Conservation (phyloP, 2,797 vertebrate species). For the Peromyscus aztecus region DNA sequence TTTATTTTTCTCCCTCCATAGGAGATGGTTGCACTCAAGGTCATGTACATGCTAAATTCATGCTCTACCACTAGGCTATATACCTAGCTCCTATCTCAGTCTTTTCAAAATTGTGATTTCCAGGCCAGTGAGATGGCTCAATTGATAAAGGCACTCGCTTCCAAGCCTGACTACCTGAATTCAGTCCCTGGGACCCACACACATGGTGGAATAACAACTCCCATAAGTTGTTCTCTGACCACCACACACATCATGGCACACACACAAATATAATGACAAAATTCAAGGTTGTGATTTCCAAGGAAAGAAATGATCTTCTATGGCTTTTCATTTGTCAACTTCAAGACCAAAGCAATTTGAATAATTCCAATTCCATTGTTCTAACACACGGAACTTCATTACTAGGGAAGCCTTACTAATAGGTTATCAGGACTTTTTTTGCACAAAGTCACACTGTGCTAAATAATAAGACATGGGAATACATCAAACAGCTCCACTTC, state of each 20-base stretch:
- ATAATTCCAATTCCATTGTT: conserved; percentile 77
- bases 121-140: background rate
- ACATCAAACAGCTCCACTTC: conserved; percentile 82
- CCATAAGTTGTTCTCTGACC: background rate
- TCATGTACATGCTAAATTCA: background rate
- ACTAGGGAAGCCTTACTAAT: conserved; percentile 75
- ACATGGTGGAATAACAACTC: background rate
- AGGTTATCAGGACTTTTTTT: conserved; percentile 39
- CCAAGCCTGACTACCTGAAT: background rate
- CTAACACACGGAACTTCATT: conserved; percentile 69
- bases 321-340: conserved; percentile 70
- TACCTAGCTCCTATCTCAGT: background rate
- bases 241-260: background rate
- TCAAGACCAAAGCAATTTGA: conserved; percentile 66
- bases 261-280: background rate
- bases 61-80: background rate
- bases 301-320: conserved; percentile 63
- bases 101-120: conserved; percentile 34
- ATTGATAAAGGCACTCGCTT: accelerated
- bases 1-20: background rate
- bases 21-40: background rate
- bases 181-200: background rate
- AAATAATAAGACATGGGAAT: conserved; percentile 79
- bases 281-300: conserved; percentile 14
- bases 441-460: conserved; percentile 73